Evolutionary conservation across 2,113 vertebrate species (phyloP).

Genomic region (Psittacula cyanocephala): DNA sequence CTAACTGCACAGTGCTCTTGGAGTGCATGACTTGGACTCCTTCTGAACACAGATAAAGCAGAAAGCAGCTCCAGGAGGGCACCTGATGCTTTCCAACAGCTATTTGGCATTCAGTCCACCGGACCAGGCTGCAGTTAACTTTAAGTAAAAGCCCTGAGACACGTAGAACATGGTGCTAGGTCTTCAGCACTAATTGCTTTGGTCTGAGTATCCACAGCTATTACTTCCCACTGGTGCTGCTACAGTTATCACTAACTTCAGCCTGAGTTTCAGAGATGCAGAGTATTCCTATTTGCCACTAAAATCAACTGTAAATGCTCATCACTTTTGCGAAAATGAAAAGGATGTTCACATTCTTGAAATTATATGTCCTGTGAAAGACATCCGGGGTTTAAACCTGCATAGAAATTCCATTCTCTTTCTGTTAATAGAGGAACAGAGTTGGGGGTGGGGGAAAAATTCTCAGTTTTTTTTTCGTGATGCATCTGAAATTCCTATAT

Average conservation of each 20-base stretch:
- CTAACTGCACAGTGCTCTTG: neutral
- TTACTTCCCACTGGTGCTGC: neutral
- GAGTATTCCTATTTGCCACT: neutral
- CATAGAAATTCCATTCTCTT: neutral
- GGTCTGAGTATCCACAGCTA: neutral
- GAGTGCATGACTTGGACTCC: neutral
- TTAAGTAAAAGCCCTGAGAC: neutral
- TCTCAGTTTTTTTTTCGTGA: neutral
- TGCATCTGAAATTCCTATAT: neutral
- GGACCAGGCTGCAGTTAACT: neutral
- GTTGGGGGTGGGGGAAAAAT: neutral
- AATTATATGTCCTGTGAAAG: neutral
- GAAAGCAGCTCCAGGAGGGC: neutral
- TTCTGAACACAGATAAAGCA: neutral
- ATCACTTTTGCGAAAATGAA: neutral
- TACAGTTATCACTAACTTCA: neutral
- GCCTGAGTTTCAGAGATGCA: neutral
- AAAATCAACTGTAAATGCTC: neutral
- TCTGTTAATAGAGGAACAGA: neutral
- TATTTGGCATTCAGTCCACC: neutral
- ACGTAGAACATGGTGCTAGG: neutral
- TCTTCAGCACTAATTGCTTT: neutral
- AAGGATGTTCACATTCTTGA: neutral
- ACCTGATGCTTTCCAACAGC: neutral
- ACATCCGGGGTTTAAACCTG: neutral